Evolutionary conservation across 2,797 vertebrate species (phyloP), one percentile per base, ranked within the genome.

Genomic region (Setipinna tenuifilis): DNA sequence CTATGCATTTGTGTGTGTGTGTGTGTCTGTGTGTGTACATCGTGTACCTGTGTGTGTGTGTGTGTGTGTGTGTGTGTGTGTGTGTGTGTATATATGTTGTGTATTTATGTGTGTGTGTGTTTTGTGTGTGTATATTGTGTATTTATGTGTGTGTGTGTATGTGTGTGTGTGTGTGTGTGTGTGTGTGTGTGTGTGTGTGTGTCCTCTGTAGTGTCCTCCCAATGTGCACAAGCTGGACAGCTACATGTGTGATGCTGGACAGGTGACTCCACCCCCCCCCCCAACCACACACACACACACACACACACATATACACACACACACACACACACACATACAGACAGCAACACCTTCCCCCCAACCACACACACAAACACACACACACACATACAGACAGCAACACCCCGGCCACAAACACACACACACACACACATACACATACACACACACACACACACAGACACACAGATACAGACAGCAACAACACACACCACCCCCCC

Each of bases 141-240:
- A 41, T 41, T 5, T 2, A 0, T 59, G 57, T 59, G 57, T 59
- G 57, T 59, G 57, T 59, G 57, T 59, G 57, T 59, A 14, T 59
- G 58, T 59, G 58, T 59, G 58, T 59, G 57, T 58, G 57, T 58
- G 57, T 58, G 57, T 65, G 82, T 35, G 82, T 48, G 21, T 35
- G n/a, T 25, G 46, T 61, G 10, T 81, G 48, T 54, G 17, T 84
- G 46, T 82, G 19, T 81, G 85, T 23, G 54, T 84, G 85, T 88
- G 83, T 90, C 46, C 90, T 65, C 83, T 44, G n/a, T 91, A 98
- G 98, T 99, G 98, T 90, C 97, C 97, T 86, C 94, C 97, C 85
- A 99, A 99, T 89, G 96, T 99, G 62, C 97, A 99, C 93, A 99
- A 99, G 86, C 96, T 98, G 93, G 97, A 99, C 0, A 97, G 98